These are phyloP conservation scores for Polymixis flavicincta DNA, from an alignment of 2,888 invertebrate species.

Conservation along the genomic window DNA sequence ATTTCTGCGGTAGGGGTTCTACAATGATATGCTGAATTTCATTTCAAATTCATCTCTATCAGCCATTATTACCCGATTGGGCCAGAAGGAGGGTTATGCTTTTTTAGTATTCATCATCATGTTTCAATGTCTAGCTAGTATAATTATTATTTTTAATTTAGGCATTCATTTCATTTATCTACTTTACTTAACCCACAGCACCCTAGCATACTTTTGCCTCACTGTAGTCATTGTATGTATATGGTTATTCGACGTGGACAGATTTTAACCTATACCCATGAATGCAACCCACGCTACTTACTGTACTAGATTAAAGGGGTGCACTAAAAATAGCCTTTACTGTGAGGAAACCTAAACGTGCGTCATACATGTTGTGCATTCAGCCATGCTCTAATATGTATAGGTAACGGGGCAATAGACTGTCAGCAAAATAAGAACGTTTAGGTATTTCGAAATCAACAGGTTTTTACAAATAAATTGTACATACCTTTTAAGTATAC, in stretches of 20 bases:
- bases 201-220: not conserved
- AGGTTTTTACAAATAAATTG: not conserved
- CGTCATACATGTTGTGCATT: not conserved
- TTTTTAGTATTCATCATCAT: not conserved
- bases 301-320: not conserved
- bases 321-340: not conserved
- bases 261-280: not conserved
- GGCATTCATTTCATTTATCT: not conserved
- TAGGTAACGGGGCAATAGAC: not conserved
- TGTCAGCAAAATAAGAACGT: not conserved
- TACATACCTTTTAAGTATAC: not conserved
- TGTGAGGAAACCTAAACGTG: not conserved
- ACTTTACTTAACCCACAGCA: not conserved
- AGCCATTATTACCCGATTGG: too few species aligned
- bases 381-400: conserved; percentile 1
- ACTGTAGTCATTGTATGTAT: not conserved
- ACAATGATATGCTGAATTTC: too few species aligned
- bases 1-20: too few species aligned
- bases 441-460: not conserved
- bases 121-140: not conserved
- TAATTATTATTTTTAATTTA: too few species aligned
- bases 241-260: not conserved
- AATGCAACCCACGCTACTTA: not conserved
- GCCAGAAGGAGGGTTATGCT: too few species aligned
- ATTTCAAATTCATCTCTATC: not conserved